A percentile compares a stretch with the other conserved stretches of the same genome.
Conservation (phyloP, 2,113 vertebrate species). For the Protobothrops mucrosquamatus region DNA sequence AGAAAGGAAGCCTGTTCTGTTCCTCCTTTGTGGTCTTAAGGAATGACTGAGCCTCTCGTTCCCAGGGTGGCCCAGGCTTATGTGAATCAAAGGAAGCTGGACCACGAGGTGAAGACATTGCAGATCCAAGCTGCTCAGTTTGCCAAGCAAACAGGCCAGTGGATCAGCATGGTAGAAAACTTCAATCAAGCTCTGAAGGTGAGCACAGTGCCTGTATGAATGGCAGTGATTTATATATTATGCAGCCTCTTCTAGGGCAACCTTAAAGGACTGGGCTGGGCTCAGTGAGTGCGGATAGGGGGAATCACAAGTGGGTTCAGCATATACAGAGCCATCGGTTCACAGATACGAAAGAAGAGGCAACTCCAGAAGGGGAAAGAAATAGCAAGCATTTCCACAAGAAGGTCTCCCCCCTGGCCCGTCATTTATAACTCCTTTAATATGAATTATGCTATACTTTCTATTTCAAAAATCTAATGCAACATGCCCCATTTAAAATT, state of each 20-base stretch:
- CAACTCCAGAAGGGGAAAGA: background rate
- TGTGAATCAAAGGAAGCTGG: conserved; percentile 92
- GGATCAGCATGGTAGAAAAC: conserved; percentile 95
- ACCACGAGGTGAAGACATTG: conserved; percentile 93
- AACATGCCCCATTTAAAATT: background rate
- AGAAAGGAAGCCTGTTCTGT: background rate
- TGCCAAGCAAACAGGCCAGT: conserved; percentile 91
- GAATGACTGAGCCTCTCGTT: background rate
- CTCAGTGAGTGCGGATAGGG: background rate
- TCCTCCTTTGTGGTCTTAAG: background rate
- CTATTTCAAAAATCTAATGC: background rate
- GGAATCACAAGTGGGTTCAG: background rate
- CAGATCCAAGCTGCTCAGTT: conserved; percentile 93
- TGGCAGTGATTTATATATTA: background rate
- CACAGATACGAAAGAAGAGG: no score
- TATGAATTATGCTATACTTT: background rate
- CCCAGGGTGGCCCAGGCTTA: conserved; percentile 91
- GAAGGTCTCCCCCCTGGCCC: background rate
- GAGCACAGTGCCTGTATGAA: background rate
- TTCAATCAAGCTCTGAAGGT: conserved; percentile 97
- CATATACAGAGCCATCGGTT: background rate
- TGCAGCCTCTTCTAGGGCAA: background rate
- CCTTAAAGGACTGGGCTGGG: background rate
- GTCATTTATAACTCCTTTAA: background rate
- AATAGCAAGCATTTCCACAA: background rate